Evolutionary conservation across 64 coral and sea anemone species (phyloP), one percentile per base, ranked within the genome.

Genomic region (Hydrozoanthus tunicans): DNA sequence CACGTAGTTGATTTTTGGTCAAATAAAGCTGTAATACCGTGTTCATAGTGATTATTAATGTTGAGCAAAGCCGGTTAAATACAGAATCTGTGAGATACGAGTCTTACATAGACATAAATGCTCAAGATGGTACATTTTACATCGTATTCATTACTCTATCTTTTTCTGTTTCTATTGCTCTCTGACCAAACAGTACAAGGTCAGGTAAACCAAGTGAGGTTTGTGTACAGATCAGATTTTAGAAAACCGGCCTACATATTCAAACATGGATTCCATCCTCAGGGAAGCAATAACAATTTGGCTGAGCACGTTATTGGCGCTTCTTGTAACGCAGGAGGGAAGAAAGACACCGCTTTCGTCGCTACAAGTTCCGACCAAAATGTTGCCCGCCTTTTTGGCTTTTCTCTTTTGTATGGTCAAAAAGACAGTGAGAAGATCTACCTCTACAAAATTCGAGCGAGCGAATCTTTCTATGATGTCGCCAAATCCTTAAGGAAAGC

Each of bases 191-290:
- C 32, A 43, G 32, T 43, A 43, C 32, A 2, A 43, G 32, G 32
- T 43, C 32, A 43, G 32, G 2, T 43, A 43, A 26, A 51, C 26
- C 23, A 20, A 11, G 26, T 32, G 13, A 74, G 9, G 7, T 74
- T 74, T 6, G 71, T 74, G 4, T 74, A 74, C 71, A 74, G 71
- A 74, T 24, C 68, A 71, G 68, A 71, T 14, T 71, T 71, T n/a
- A 71, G 68, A 15, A 71, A 71, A 25, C 68, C 68, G n/a, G n/a
- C 68, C 5, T 24, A 26, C 68, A 71, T 71, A 71, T 71, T 71
- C n/a, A 3, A 24, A 71, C n/a, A 71, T 15, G 68, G 17, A 25
- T 71, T 71, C 26, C 17, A 26, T 24, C 2, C 68, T 71, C 68
- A 24, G 1, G 68, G 68, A 3, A 3, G 26, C 26, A 71, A 71